Percentiles rank a stretch among this genome's conserved stretches.
Evolutionary conservation across 1,140 invertebrate genomes (phyloP).

Genomic region (Bathynomus jamesi): DNA sequence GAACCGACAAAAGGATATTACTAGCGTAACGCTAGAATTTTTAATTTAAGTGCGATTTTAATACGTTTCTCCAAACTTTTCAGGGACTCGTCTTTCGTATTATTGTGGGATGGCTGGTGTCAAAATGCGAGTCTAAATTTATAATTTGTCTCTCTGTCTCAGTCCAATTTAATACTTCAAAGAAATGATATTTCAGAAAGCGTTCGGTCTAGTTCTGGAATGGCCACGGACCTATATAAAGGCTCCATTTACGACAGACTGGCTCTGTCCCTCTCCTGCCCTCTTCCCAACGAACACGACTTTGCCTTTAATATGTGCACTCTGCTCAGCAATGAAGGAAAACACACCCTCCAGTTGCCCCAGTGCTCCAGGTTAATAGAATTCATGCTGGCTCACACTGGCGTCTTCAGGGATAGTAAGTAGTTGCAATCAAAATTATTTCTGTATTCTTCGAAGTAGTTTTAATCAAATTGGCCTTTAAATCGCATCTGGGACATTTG

Average conservation of each 20-base stretch:
- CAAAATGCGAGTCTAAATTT: too few species aligned
- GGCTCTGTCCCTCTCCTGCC: conserved; percentile 78
- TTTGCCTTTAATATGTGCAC: conserved; percentile 96
- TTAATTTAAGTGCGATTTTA: too few species aligned
- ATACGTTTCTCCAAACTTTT: too few species aligned
- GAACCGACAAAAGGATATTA: too few species aligned
- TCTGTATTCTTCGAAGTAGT: not conserved
- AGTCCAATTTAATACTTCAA: too few species aligned
- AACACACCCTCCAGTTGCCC: conserved; percentile 72
- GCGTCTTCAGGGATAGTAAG: conserved; percentile 79
- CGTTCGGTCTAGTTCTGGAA: conserved; percentile 55
- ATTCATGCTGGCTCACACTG: conserved; percentile 83
- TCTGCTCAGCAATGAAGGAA: conserved; percentile 85
- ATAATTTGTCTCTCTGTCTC: too few species aligned
- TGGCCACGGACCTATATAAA: conserved; percentile 63
- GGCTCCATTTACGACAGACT: conserved; percentile 78
- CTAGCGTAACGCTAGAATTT: too few species aligned
- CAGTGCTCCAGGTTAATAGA: conserved; percentile 77
- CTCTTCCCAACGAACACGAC: conserved; percentile 96
- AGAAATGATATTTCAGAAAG: conserved; percentile 55
- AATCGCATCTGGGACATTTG: not conserved
- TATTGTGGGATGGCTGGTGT: too few species aligned
- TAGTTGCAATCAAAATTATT: conserved; percentile 33
- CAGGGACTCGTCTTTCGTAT: too few species aligned
- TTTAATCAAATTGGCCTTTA: not conserved